Conservation (phyloP, 1,140 invertebrate species). For the Neodiprion virginianus region DNA sequence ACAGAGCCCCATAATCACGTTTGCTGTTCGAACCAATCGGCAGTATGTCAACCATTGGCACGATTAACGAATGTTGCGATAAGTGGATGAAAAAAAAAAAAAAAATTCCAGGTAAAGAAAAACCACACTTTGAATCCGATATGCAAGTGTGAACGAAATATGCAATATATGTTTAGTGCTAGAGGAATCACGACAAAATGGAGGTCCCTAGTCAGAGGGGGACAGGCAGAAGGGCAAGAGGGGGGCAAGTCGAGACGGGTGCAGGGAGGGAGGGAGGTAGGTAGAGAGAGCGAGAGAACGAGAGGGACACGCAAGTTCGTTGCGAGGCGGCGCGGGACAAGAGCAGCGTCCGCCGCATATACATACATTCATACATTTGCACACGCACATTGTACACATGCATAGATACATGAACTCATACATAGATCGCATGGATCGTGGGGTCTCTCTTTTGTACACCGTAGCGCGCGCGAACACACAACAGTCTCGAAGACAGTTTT, state of each 20-base stretch:
- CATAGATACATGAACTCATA: too few species aligned
- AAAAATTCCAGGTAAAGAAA: neutral
- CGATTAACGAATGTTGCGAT: neutral
- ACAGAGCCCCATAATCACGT: constrained; percentile 49
- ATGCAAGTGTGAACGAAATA: constrained; percentile 32
- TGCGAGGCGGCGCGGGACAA: constrained; percentile 1
- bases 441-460: too few species aligned
- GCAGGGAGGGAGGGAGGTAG: constrained; percentile 17
- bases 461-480: neutral
- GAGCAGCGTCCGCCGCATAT: neutral
- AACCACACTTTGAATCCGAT: neutral
- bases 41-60: constrained; percentile 46
- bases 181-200: constrained; percentile 59
- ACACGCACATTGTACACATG: neutral
- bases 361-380: neutral
- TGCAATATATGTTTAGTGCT: constrained; percentile 46
- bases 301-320: neutral
- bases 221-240: constrained; percentile 18
- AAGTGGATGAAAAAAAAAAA: neutral
- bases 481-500: neutral
- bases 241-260: constrained; percentile 21
- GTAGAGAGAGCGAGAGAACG: neutral
- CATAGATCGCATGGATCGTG: too few species aligned
- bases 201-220: constrained; percentile 39
- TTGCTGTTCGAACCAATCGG: constrained; percentile 35